These are phyloP conservation scores for Sesamia inferens DNA, from an alignment of 2,888 invertebrate genomes.

Conservation along the genomic window DNA sequence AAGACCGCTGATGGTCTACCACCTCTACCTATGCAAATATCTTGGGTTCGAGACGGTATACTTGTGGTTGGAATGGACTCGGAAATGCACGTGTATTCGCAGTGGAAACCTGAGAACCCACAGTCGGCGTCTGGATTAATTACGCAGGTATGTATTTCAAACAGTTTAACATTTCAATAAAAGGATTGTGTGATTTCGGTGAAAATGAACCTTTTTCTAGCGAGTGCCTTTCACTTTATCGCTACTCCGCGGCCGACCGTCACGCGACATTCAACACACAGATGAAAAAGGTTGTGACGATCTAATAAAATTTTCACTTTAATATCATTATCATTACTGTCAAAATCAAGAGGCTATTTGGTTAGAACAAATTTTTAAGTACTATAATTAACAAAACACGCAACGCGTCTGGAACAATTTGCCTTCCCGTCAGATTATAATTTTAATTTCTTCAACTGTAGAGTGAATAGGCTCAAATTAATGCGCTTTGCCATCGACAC, in stretches of 20 bases:
- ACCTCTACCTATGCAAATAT: slow-evolving; percentile 99
- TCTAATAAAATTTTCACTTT: too few relatives aligned
- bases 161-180: neutral
- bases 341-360: neutral
- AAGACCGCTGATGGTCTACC: slow-evolving; percentile 98
- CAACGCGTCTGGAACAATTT: neutral
- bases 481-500: too few relatives aligned
- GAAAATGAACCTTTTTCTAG: too few relatives aligned
- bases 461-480: too few relatives aligned
- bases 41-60: slow-evolving; percentile 99
- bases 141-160: slow-evolving; percentile 74
- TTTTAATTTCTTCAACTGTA: too few relatives aligned
- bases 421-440: too few relatives aligned
- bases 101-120: slow-evolving; percentile 95
- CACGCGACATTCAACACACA: too few relatives aligned
- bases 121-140: slow-evolving; percentile 74
- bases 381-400: neutral
- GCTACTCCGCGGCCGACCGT: too few relatives aligned
- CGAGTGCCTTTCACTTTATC: too few relatives aligned
- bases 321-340: neutral
- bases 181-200: too few relatives aligned
- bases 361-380: neutral
- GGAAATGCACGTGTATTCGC: slow-evolving; percentile 99
- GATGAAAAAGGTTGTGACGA: too few relatives aligned
- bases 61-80: slow-evolving; percentile 99